These are phyloP conservation scores for Chelon labrosus DNA, from an alignment of 2,797 vertebrate genomes.

Conservation along the genomic window DNA sequence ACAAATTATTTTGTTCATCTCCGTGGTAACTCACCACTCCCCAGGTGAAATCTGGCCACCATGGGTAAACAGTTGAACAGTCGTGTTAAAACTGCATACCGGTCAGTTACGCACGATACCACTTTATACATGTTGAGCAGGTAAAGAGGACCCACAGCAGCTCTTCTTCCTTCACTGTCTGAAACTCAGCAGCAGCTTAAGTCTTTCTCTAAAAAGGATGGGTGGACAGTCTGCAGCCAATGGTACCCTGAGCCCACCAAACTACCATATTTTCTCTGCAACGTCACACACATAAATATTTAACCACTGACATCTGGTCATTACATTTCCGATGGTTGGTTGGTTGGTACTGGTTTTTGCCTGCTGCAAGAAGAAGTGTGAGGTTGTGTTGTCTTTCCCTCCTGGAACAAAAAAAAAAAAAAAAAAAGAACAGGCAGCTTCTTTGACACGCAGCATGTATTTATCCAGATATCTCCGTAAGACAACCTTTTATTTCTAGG, in stretches of 20 bases:
- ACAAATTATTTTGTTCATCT: not conserved
- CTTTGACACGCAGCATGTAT: not conserved
- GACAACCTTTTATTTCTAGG: not conserved
- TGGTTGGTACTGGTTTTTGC: not conserved
- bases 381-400: not conserved
- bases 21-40: constrained; percentile 6
- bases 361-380: not conserved
- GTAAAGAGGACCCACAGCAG: not conserved
- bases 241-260: not conserved
- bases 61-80: not conserved
- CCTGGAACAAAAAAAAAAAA: not conserved
- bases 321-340: not conserved
- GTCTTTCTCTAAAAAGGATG: not conserved
- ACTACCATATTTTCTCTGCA: not conserved
- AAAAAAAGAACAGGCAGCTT: not conserved
- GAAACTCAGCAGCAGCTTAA: not conserved
- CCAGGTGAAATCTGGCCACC: constrained; percentile 4
- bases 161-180: not conserved
- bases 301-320: not conserved
- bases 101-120: not conserved
- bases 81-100: not conserved
- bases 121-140: constrained; percentile 9
- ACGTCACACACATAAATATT: constrained; percentile 2
- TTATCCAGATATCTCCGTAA: not conserved
- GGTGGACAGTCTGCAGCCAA: constrained; percentile 1